A percentile compares a stretch with the other conserved stretches of the same genome.
These are phyloP conservation scores for Pheosia gnoma DNA, from an alignment of 2,888 invertebrate species.

Conservation along the genomic window DNA sequence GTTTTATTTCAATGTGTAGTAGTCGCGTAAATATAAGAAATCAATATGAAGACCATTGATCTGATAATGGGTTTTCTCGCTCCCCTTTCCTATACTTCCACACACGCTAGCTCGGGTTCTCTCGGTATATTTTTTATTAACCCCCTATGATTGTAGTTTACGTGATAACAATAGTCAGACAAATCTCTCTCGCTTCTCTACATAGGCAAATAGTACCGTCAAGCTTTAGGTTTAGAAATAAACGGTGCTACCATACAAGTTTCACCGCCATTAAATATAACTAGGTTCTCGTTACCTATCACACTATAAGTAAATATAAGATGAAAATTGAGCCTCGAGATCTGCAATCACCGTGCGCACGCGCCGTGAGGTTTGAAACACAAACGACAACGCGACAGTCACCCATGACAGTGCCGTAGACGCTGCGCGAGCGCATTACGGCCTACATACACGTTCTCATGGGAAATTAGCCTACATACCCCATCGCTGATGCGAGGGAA, in stretches of 20 bases:
- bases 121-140: too few relatives aligned
- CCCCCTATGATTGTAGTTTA: too few relatives aligned
- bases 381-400: conserved; percentile 32
- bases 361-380: conserved; percentile 38
- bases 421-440: conserved; percentile 16
- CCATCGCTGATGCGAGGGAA: conserved; percentile 1
- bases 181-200: too few relatives aligned
- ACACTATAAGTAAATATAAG: conserved; percentile 29
- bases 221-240: too few relatives aligned
- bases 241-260: not conserved
- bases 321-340: conserved; percentile 30
- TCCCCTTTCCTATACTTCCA: too few relatives aligned
- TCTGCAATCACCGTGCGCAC: conserved; percentile 32
- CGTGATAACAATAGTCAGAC: too few relatives aligned
- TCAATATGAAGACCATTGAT: too few relatives aligned
- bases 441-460: conserved; percentile 30
- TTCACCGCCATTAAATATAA: conserved; percentile 1
- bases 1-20: too few relatives aligned
- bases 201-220: too few relatives aligned
- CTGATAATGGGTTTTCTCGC: too few relatives aligned
- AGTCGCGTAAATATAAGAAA: too few relatives aligned
- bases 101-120: too few relatives aligned
- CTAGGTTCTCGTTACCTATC: not conserved
- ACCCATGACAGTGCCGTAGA: conserved; percentile 32
- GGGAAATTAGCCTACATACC: conserved; percentile 40